Conservation (phyloP, 2,888 invertebrate species). For the Pyrocoelia pectoralis region DNA sequence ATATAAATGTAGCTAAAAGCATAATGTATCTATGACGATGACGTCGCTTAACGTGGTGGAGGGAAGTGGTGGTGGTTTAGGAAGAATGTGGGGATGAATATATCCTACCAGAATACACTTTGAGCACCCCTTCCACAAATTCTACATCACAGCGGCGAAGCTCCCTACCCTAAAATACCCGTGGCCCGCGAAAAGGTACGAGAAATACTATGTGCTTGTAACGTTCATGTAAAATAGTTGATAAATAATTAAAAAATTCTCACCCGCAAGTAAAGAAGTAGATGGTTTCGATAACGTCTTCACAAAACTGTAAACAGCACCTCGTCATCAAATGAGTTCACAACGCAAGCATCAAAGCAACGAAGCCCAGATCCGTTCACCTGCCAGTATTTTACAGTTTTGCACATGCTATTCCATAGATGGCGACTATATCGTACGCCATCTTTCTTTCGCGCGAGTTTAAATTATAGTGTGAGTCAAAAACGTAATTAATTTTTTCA, state of each 20-base stretch:
- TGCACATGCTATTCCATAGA: conserved; percentile 47
- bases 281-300: conserved; percentile 38
- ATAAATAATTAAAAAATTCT: conserved; percentile 30
- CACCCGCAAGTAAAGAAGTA: conserved; percentile 34
- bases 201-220: conserved; percentile 53
- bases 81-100: conserved; percentile 62
- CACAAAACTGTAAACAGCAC: conserved; percentile 47
- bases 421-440: conserved; percentile 47
- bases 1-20: conserved; percentile 30
- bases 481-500: too few species aligned
- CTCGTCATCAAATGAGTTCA: conserved; percentile 54
- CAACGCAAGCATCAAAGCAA: conserved; percentile 51
- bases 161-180: conserved; percentile 61
- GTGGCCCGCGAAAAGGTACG: conserved; percentile 58
- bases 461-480: conserved; percentile 21
- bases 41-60: conserved; percentile 59
- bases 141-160: conserved; percentile 61
- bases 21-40: conserved; percentile 56
- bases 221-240: conserved; percentile 44
- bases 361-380: conserved; percentile 51
- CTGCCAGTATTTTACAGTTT: conserved; percentile 46
- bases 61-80: conserved; percentile 60
- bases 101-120: conserved; percentile 60
- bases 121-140: conserved; percentile 62
- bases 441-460: conserved; percentile 38